Conservation (phyloP, 1,140 invertebrate species). For the Neocloeon triangulifer region DNA sequence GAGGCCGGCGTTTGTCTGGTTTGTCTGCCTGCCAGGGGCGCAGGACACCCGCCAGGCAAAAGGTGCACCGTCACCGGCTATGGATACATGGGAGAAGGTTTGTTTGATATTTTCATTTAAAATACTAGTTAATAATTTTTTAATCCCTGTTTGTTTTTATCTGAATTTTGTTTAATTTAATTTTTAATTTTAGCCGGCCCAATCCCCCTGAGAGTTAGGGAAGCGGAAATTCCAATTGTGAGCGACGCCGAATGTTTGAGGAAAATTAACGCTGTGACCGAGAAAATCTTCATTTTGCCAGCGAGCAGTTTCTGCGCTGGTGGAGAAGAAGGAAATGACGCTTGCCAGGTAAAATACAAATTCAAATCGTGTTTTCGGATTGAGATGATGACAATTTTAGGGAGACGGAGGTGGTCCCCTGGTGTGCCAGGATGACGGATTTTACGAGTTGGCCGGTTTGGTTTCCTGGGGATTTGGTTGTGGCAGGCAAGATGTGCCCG, state of each 20-base stretch:
- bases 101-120: conserved; percentile 11
- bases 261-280: conserved; percentile 81
- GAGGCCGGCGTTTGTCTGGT: conserved; percentile 59
- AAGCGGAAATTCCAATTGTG: conserved; percentile 82
- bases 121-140: not conserved
- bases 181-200: conserved; percentile 46
- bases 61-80: conserved; percentile 82
- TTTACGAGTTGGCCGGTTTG: conserved; percentile 72
- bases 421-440: conserved; percentile 79
- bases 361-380: conserved; percentile 1
- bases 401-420: conserved; percentile 80
- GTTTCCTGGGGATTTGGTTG: conserved; percentile 88
- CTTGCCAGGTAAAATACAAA: conserved; percentile 66
- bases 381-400: conserved; percentile 18
- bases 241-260: conserved; percentile 75
- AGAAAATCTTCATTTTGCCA: conserved; percentile 80
- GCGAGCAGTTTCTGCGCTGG: conserved; percentile 84
- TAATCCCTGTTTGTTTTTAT: conserved; percentile 1
- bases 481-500: conserved; percentile 66
- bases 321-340: conserved; percentile 76
- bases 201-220: conserved; percentile 65
- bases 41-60: conserved; percentile 65
- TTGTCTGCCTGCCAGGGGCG: conserved; percentile 67
- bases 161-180: conserved; percentile 1
- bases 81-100: conserved; percentile 84